A percentile compares a stretch with the other conserved stretches of the same genome.
These are phyloP conservation scores for Melanotaenia trifasciata DNA, from an alignment of 2,797 vertebrate genomes.

Conservation along the genomic window DNA sequence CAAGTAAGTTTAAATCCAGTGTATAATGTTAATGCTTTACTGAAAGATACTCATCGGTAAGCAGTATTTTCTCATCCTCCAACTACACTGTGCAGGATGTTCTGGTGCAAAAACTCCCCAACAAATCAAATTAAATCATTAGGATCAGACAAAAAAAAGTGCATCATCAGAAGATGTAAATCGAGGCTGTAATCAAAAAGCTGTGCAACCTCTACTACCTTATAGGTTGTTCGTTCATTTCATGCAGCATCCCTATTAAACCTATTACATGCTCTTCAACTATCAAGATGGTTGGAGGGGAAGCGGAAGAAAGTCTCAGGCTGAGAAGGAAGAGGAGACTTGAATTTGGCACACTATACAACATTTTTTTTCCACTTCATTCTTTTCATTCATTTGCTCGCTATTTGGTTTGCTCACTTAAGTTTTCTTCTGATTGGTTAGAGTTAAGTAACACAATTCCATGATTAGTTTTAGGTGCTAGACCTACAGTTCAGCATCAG, in stretches of 20 bases:
- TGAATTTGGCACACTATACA: no score
- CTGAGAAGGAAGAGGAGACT: no score
- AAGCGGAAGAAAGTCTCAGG: no score
- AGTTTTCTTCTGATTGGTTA: not conserved
- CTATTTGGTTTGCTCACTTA: not conserved
- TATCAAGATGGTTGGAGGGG: no score
- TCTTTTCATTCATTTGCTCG: not conserved
- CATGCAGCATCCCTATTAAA: not conserved
- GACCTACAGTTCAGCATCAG: no score
- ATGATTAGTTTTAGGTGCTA: not conserved
- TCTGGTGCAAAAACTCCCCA: no score
- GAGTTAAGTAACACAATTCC: not conserved
- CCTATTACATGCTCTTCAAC: no score
- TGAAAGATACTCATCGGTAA: not conserved
- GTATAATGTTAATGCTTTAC: not conserved
- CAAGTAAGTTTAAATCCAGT: not conserved
- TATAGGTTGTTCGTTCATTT: not conserved
- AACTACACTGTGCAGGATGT: not conserved
- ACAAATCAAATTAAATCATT: not conserved
- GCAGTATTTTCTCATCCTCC: not conserved
- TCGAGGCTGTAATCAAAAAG: not conserved
- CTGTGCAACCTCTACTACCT: not conserved
- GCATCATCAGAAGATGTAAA: no score
- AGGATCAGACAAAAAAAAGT: not conserved
- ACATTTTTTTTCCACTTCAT: no score